phyloP scores from a whole-genome alignment of 2,888 invertebrate genomes.

The Orthonychiurus folsomi region DNA sequence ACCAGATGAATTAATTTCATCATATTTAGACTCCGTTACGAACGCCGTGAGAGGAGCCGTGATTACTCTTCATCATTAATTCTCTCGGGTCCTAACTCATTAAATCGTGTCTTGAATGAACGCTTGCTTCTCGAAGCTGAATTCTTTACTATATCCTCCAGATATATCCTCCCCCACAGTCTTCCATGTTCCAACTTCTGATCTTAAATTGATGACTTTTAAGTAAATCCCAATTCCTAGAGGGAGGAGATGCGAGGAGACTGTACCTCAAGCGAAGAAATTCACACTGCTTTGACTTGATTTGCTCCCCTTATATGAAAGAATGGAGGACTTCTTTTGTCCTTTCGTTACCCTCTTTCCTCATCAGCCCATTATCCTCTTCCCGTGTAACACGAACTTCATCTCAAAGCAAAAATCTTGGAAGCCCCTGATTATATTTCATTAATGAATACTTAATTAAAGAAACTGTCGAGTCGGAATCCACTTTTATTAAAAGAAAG shows the following conservation, averaged over 20 bases:
- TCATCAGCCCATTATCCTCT: not conserved
- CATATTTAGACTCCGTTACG: not conserved
- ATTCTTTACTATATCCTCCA: not conserved
- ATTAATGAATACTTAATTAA: not conserved
- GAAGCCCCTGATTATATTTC: not conserved
- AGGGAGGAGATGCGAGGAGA: not conserved
- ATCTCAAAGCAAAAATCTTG: not conserved
- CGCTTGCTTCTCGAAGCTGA: not conserved
- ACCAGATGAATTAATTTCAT: not conserved
- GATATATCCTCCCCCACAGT: too few relatives aligned
- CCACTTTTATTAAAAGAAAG: too few relatives aligned
- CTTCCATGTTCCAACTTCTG: not conserved
- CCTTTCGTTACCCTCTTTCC: too few relatives aligned
- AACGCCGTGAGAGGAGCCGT: not conserved
- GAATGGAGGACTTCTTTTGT: not conserved
- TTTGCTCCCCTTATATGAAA: not conserved
- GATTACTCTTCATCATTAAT: slow-evolving; percentile 1
- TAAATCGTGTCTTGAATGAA: not conserved
- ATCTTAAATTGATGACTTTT: not conserved
- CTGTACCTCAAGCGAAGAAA: not conserved
- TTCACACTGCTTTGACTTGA: not conserved
- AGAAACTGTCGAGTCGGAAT: too few relatives aligned
- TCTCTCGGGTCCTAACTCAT: not conserved
- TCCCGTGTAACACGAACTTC: not conserved
- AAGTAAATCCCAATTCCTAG: not conserved